Base-by-base conservation (phyloP, 2,888 invertebrate genomes). In the Papilio protenor region DNA sequence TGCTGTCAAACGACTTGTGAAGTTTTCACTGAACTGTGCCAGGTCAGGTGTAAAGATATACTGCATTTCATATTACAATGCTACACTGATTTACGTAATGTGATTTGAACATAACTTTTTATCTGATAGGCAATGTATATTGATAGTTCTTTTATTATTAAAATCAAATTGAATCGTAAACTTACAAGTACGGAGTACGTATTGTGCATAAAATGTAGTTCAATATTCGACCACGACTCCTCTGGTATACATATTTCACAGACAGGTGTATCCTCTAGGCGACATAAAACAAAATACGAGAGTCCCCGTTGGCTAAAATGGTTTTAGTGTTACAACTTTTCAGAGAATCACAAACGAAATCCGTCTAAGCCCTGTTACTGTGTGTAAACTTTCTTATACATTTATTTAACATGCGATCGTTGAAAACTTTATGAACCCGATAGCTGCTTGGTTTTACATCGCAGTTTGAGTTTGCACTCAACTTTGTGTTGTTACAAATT, bases 281-380 rank as follows among this genome's bases (percentile, higher is more conserved):
- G 55, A 40, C 47, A 61, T 64, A 52, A 77, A 77, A 75, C 71
- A 61, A 75, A 75, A 77, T 75, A 71, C 77, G 61, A 61, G 47
- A 70, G 59, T 77, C 74, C 75, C 75, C 61, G 33, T 75, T 75
- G 75, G 70, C 75, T 71, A 64, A 75, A 77, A 77, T 75, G 74
- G 75, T 77, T 77, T 75, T 77, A 77, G 75, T 77, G 71, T 75
- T 71, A 75, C 71, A 77, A 70, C 40, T 74, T 77, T 61, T 23
- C 77, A 71, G 71, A 75, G 71, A 73, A 77, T 74, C 69, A 70
- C 77, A 75, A 77, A 77, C 75, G 75, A 71, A 75, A 77, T 77
- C 77, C 70, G 71, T 71, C 75, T 75, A 75, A 75, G 71, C 77
- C 71, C 61, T 71, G 77, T 61, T 71, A 77, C 77, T 74, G 74